A percentile compares a stretch with the other conserved stretches of the same genome.
Evolutionary conservation across 2,888 invertebrate species (phyloP).

Genomic region (Campoplex capitator): DNA sequence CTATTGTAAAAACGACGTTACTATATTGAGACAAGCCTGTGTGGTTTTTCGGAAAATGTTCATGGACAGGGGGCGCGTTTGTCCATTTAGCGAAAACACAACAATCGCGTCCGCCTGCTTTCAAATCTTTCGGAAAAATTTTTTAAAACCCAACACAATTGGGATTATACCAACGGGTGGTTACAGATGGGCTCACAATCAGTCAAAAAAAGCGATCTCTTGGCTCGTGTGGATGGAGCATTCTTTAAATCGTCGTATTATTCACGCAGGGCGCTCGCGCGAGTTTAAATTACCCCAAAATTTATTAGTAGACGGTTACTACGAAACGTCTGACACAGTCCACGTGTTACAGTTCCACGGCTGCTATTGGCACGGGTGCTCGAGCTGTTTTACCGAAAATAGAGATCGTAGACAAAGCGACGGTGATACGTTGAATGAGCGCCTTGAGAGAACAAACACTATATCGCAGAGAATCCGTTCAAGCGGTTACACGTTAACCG

Average conservation of each 20-base stretch:
- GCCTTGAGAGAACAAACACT: conserved; percentile 1
- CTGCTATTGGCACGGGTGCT: conserved; percentile 64
- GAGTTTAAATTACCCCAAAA: conserved; percentile 38
- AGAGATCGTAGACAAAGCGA: conserved; percentile 16
- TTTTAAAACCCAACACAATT: conserved; percentile 46
- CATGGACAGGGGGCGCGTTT: conserved; percentile 68
- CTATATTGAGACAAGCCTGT: too few species aligned
- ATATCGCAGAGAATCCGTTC: conserved; percentile 6
- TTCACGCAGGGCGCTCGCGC: conserved; percentile 45
- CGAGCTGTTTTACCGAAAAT: conserved; percentile 1
- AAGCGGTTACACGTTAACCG: conserved; percentile 29
- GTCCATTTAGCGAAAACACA: conserved; percentile 74
- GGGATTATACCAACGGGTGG: conserved; percentile 52
- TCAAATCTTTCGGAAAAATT: conserved; percentile 47
- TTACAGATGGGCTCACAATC: conserved; percentile 54
- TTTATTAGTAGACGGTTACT: conserved; percentile 53
- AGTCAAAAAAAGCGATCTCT: conserved; percentile 42
- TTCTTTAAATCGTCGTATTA: conserved; percentile 32
- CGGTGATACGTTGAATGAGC: not conserved
- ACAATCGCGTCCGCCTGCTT: conserved; percentile 60
- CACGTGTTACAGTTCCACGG: conserved; percentile 53
- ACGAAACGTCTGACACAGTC: conserved; percentile 15
- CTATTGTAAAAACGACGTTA: conserved; percentile 70
- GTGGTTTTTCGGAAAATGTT: too few species aligned
- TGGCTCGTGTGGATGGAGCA: conserved; percentile 53